These are phyloP conservation scores for Notodonta dromedarius DNA, from an alignment of 2,888 invertebrate species.

Conservation along the genomic window DNA sequence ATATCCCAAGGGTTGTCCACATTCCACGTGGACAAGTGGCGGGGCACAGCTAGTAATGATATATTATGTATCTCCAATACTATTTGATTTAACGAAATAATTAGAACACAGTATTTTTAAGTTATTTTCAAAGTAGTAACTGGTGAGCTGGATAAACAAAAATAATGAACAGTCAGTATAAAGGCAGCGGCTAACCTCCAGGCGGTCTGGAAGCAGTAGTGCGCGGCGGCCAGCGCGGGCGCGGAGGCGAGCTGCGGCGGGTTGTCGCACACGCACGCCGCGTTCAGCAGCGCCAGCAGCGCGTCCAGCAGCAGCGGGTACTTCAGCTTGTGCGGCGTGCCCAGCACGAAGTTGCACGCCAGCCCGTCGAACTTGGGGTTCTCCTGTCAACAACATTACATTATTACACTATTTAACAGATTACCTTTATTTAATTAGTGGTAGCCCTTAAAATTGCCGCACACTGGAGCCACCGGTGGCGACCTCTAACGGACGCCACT, in stretches of 20 bases:
- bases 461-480: no score
- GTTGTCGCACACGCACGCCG: constrained; percentile 88
- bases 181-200: constrained; percentile 83
- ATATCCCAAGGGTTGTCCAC: no score
- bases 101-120: no score
- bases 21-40: no score
- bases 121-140: no score
- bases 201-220: constrained; percentile 94
- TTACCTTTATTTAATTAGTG: no score
- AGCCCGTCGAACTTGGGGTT: constrained; percentile 96
- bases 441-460: no score
- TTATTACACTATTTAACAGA: background rate
- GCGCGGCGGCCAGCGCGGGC: constrained; percentile 90
- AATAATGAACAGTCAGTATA: constrained; percentile 37
- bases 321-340: constrained; percentile 95
- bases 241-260: constrained; percentile 81
- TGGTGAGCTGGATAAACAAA: no score
- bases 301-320: constrained; percentile 95
- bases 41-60: no score
- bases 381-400: constrained; percentile 80
- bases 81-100: no score
- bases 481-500: no score
- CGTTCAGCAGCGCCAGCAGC: constrained; percentile 91
- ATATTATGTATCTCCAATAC: no score
- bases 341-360: constrained; percentile 97